Evolutionary conservation across 2,797 vertebrate genomes (phyloP).

Genomic region (Pipistrellus kuhlii): DNA sequence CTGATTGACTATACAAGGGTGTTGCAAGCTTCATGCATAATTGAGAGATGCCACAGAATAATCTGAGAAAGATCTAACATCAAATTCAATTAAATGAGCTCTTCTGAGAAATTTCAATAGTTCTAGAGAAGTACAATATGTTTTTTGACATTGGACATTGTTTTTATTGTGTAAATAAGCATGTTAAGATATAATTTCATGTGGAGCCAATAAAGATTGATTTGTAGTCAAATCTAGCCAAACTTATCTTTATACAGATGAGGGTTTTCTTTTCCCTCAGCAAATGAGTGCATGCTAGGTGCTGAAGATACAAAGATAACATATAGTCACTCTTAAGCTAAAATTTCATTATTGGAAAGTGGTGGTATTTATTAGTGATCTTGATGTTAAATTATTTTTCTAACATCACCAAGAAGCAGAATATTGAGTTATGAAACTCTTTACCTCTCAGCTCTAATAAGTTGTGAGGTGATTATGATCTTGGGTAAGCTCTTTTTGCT

Average conservation of each 20-base stretch:
- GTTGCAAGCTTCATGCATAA: not conserved
- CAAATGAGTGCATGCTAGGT: not conserved
- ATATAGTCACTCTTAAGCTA: not conserved
- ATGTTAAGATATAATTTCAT: constrained; percentile 44
- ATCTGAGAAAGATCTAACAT: not conserved
- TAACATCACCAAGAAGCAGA: constrained; percentile 19
- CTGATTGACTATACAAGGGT: not conserved
- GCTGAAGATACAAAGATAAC: not conserved
- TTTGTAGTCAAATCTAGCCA: constrained; percentile 24
- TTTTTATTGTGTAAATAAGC: constrained; percentile 54
- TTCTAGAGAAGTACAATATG: constrained; percentile 11
- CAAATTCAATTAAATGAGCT: not conserved
- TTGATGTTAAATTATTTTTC: constrained; percentile 51
- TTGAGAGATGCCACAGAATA: constrained; percentile 6
- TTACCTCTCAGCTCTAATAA: constrained; percentile 10
- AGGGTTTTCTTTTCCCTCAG: not conserved
- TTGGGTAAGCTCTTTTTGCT: not conserved
- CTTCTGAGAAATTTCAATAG: not conserved
- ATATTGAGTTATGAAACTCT: constrained; percentile 26
- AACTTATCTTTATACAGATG: constrained; percentile 6
- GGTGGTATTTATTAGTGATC: not conserved
- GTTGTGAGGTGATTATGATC: not conserved
- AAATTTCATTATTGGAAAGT: not conserved
- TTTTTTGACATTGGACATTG: constrained; percentile 1
- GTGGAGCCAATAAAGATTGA: constrained; percentile 48